phyloP scores from a whole-genome alignment of 2,888 invertebrate species.

The Minunthozetes semirufus region DNA sequence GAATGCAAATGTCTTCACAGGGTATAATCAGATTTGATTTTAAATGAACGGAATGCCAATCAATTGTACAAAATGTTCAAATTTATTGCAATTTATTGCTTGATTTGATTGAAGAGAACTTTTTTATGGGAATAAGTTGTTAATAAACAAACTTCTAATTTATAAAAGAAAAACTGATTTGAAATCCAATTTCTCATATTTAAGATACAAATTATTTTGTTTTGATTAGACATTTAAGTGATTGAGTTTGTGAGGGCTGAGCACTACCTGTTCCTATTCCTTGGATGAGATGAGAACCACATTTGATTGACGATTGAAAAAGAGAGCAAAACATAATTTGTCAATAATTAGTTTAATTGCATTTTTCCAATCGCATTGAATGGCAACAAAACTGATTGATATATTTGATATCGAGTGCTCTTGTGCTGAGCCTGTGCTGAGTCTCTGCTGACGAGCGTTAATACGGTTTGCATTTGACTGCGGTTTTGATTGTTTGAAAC shows the following conservation, averaged over 20 bases:
- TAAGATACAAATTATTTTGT: neutral
- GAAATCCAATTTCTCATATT: slow-evolving; percentile 12
- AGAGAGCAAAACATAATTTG: slow-evolving; percentile 28
- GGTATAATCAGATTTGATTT: neutral
- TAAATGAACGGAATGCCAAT: neutral
- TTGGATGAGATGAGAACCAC: neutral
- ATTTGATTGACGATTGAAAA: slow-evolving; percentile 29
- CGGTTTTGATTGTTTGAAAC: slow-evolving; percentile 14
- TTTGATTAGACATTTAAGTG: slow-evolving; percentile 10
- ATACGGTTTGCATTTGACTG: slow-evolving; percentile 15
- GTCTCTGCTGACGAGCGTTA: slow-evolving; percentile 12
- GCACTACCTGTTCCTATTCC: neutral
- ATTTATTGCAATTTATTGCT: neutral
- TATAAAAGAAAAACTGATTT: neutral
- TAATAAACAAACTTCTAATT: neutral
- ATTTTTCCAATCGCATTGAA: slow-evolving; percentile 20
- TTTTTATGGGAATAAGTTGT: slow-evolving; percentile 20
- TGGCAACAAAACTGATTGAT: slow-evolving; percentile 26
- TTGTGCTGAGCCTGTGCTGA: neutral
- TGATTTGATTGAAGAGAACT: neutral
- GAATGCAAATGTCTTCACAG: neutral
- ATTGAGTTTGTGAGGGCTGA: slow-evolving; percentile 23
- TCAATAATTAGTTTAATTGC: slow-evolving; percentile 31
- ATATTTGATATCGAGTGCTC: slow-evolving; percentile 15
- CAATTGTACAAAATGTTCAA: neutral